phyloP scores from a whole-genome alignment of 2,113 vertebrate genomes.

The Camelus dromedarius region DNA sequence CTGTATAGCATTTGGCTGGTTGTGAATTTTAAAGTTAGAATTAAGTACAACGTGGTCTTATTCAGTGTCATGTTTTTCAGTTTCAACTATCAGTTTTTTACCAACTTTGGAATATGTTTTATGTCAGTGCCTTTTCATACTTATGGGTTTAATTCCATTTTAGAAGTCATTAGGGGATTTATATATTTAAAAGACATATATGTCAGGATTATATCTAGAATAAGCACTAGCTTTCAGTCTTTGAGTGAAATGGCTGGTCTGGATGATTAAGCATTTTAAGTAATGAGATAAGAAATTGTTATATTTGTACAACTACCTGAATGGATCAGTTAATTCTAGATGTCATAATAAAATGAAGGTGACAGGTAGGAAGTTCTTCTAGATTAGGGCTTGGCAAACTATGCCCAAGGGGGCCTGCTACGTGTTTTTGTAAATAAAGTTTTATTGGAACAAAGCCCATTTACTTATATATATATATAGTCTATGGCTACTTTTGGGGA shows the following conservation, averaged over 20 bases:
- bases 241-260: not conserved
- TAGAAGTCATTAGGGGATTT: not conserved
- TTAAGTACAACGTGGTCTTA: slow-evolving; percentile 16
- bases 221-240: not conserved
- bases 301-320: slow-evolving; percentile 15
- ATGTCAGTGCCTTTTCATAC: not conserved
- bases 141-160: slow-evolving; percentile 23
- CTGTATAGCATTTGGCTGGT: not conserved
- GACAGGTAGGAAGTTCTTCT: not conserved
- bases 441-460: not conserved
- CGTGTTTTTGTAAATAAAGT: not conserved
- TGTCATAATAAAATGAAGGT: not conserved
- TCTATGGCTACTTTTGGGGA: not conserved
- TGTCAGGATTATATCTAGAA: not conserved
- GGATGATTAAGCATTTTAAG: not conserved
- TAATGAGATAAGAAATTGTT: not conserved
- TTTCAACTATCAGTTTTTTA: not conserved
- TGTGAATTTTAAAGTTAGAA: slow-evolving; percentile 51
- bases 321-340: slow-evolving; percentile 8
- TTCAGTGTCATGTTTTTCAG: slow-evolving; percentile 10
- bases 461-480: not conserved
- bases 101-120: not conserved
- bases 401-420: not conserved
- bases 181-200: not conserved
- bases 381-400: not conserved